Evolutionary conservation across 2,113 vertebrate species (phyloP).

Genomic region (Condylura cristata): DNA sequence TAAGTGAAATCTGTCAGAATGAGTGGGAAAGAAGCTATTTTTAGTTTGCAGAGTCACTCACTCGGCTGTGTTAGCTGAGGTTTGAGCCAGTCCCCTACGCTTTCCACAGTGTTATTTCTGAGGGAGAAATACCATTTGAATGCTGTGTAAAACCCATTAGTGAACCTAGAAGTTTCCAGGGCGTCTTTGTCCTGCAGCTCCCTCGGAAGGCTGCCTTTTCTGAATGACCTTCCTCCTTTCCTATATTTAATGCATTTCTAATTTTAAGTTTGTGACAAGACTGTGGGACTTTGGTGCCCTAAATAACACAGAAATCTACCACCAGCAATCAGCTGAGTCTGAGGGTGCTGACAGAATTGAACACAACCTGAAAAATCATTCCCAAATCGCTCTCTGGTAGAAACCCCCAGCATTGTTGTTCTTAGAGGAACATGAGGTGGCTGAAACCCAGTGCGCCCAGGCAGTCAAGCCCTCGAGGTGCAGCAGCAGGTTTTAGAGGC

Average conservation of each 20-base stretch:
- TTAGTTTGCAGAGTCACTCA: constrained; percentile 81
- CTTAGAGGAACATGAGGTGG: background rate
- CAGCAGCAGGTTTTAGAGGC: background rate
- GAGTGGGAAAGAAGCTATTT: constrained; percentile 78
- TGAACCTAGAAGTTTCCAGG: constrained; percentile 73
- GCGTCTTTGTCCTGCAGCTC: constrained; percentile 58
- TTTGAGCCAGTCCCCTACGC: constrained; percentile 71
- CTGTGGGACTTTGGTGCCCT: constrained; percentile 76
- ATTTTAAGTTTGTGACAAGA: constrained; percentile 80
- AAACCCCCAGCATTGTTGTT: background rate
- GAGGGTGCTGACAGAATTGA: constrained; percentile 66
- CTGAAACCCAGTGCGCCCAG: background rate
- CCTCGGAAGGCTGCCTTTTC: constrained; percentile 65
- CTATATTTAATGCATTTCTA: constrained; percentile 76
- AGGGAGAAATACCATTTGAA: constrained; percentile 64
- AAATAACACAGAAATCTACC: constrained; percentile 79
- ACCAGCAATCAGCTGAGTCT: constrained; percentile 75
- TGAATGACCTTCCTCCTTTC: constrained; percentile 68
- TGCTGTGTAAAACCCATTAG: constrained; percentile 64
- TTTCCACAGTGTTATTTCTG: constrained; percentile 58
- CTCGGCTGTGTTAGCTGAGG: constrained; percentile 73
- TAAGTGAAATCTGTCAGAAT: constrained; percentile 70
- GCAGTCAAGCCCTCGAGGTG: background rate
- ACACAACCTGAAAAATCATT: constrained; percentile 61
- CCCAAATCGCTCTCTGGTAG: constrained; percentile 12